Evolutionary conservation across 2,797 vertebrate species (phyloP), one percentile per base, ranked within the genome.

Genomic region (Lindbergichthys nudifrons): DNA sequence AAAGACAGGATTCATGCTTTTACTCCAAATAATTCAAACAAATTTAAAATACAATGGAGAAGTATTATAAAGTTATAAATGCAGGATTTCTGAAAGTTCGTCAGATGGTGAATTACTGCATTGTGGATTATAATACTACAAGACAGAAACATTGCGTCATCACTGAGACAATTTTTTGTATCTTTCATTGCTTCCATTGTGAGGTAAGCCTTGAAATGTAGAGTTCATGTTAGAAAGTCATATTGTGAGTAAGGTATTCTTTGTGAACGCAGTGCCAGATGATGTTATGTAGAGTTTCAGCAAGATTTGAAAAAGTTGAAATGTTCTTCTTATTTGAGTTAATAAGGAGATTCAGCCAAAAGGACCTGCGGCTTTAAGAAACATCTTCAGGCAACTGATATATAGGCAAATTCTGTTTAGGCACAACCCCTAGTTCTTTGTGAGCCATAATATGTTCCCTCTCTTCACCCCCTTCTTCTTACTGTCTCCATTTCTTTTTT

Each of bases 381-480:
- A 65, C 57, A 52, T 77, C 43, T 65, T 53, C 30, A 68, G 70
- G 65, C 5, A 1, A 59, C 62, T 51, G 57, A 65, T 13, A 4
- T 14, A 68, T n/a, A 48, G 32, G 19, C 32, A 64, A 71, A 80
- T 56, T 10, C 73, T 62, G 73, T 70, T 79, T 56, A 77, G n/a
- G 57, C 63, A 70, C 59, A 76, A 75, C 62, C 52, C 73, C 65
- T n/a, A 26, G 45, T 69, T 81, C 66, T 73, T 64, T 65, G 50
- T 18, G 19, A 65, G 59, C 69, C 45, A 70, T 54, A 47, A 66
- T 70, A 47, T 45, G 41, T 13, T 50, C 52, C 50, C 12, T 61
- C 42, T 36, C 43, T 50, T 73, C 50, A 12, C 46, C 16, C 47
- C 15, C 5, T 10, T 43, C 43, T 30, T 66, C 13, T 60, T n/a